Evolutionary conservation across 2,797 vertebrate species (phyloP).

Genomic region (Brachyrhaphis roseni): DNA sequence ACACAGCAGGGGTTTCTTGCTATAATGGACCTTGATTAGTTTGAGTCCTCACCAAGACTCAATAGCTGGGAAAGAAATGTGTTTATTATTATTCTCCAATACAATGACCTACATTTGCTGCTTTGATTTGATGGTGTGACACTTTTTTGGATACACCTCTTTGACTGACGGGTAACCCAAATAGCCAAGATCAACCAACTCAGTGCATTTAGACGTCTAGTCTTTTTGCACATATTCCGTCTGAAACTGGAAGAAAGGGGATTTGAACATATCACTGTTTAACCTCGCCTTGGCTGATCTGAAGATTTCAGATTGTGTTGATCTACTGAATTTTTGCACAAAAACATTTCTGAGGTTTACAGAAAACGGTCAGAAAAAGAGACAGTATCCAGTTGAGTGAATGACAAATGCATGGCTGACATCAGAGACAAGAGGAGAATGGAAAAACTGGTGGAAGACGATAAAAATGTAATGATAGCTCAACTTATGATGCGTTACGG

Average conservation of each 20-base stretch:
- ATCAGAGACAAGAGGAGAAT: not conserved
- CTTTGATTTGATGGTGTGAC: not conserved
- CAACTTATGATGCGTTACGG: not conserved
- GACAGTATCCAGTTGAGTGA: not conserved
- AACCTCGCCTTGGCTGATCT: not conserved
- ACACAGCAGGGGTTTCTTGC: not conserved
- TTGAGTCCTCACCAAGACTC: not conserved
- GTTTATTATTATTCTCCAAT: not conserved
- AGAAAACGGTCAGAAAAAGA: not conserved
- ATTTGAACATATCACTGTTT: not conserved
- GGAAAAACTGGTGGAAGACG: not conserved
- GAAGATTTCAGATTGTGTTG: not conserved
- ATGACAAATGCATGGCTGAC: not conserved
- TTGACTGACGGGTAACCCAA: not conserved
- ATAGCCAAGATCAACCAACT: not conserved
- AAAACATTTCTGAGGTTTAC: not conserved
- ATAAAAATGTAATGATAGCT: not conserved
- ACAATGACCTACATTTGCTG: not conserved
- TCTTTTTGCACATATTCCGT: not conserved
- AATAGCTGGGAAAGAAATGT: not conserved
- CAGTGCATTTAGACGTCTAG: not conserved
- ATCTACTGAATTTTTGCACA: not conserved
- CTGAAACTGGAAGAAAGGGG: not conserved
- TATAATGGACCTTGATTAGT: not conserved
- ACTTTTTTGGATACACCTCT: not conserved